These are phyloP conservation scores for Rhizomys pruinosus DNA, from an alignment of 2,113 vertebrate genomes.

Conservation along the genomic window DNA sequence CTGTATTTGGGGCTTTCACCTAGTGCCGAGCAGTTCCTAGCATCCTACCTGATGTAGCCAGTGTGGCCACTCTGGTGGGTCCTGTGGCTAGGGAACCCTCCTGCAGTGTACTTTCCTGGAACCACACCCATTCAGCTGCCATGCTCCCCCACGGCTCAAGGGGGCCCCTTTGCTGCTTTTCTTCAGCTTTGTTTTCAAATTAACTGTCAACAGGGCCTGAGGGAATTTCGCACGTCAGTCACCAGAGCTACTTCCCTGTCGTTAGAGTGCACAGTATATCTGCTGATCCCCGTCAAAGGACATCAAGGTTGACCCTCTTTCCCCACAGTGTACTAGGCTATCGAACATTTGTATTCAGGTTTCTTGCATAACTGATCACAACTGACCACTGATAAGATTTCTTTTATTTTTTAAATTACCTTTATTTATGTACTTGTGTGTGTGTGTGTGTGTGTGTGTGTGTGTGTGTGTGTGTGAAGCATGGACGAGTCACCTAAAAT, in stretches of 20 bases:
- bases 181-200: not conserved
- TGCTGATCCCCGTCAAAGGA: not conserved
- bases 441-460: no score
- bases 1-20: no score
- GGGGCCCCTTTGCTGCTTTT: accelerated
- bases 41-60: no score
- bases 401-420: not conserved
- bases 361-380: not conserved
- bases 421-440: no score
- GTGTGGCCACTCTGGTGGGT: no score
- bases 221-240: not conserved
- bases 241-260: not conserved
- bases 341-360: not conserved
- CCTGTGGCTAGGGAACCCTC: no score
- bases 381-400: not conserved
- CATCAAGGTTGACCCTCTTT: not conserved
- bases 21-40: no score
- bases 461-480: not conserved
- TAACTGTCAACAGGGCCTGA: not conserved
- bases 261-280: accelerated
- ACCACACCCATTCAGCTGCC: accelerated
- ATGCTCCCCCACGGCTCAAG: not conserved
- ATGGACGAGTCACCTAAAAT: not conserved
- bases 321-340: not conserved
- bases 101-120: accelerated